Base-by-base conservation (phyloP, 1,140 invertebrate species). In the Trichonephila clavipes region DNA sequence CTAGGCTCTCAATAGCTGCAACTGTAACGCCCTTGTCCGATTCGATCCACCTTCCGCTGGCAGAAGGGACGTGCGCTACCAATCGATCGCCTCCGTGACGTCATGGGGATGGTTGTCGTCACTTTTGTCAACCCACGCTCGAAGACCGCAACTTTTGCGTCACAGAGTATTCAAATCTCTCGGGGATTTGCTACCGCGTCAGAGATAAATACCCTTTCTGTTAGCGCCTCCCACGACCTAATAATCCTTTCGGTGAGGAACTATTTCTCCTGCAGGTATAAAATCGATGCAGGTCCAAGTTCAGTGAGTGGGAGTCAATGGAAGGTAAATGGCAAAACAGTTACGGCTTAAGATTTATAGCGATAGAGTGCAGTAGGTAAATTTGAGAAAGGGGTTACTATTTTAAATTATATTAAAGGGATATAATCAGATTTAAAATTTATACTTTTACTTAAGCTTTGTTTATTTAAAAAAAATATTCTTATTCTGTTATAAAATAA, bases 21-120 rank as follows among this genome's bases (percentile, higher is more conserved):
- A 18, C 28, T 34, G 24, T 77, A 16, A 8, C 24, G 24, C 28
- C 28, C 24, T 2, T 34, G 72, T 77, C 72, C 72, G 28, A 19
- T 77, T 77, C 72, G 72, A 77, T 77, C 72, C 72, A 77, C 28
- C n/a, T 28, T 40, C 18, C 28, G 7, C 72, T 34, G 72, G 14
- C 72, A 40, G 34, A 18, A 14, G 18, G 16, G 28, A 16, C 66
- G 12, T 12, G 24, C 64, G 64, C 69, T 34, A 40, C 28, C 12
- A 34, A 77, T 77, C 72, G 72, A 77, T 77, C 72, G 72, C 72
- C 72, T 40, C 12, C 18, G 72, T 77, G 72, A 77, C 72, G 72
- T 77, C 72, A 77, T 28, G 18, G 18, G 72, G 72, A 77, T 40
- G 34, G 72, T 77, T 77, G 72, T 77, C 72, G 72, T 77, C 72